Conservation (phyloP, 2,113 vertebrate genomes). For the Sinocyclocheilus maitianheensis region DNA sequence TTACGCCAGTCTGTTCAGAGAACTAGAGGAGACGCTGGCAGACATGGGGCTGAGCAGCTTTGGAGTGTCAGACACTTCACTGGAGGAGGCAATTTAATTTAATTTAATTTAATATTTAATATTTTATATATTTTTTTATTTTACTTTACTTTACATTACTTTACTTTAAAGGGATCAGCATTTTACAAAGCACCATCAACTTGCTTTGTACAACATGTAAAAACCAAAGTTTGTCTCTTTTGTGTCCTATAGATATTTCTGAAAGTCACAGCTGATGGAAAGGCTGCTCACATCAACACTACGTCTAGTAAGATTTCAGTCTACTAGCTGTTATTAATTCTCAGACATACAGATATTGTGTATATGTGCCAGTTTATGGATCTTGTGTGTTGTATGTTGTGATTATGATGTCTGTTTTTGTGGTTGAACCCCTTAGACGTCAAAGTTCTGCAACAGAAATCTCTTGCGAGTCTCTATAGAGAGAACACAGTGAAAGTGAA, state of each 20-base stretch:
- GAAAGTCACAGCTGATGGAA: slow-evolving; percentile 85
- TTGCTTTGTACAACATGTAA: not conserved
- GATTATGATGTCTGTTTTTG: slow-evolving; percentile 22
- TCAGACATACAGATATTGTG: not conserved
- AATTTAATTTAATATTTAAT: not conserved
- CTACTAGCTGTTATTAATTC: not conserved
- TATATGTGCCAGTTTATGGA: not conserved
- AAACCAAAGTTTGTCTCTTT: not conserved
- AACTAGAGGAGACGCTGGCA: slow-evolving; percentile 85
- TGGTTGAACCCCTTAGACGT: slow-evolving; percentile 62
- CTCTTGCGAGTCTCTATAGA: slow-evolving; percentile 67
- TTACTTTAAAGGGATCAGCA: not conserved
- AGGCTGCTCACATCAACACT: slow-evolving; percentile 69
- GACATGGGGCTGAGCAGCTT: slow-evolving; percentile 94
- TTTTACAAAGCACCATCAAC: not conserved
- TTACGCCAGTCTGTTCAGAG: slow-evolving; percentile 91
- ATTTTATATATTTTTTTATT: too few relatives aligned
- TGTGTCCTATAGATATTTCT: slow-evolving; percentile 84
- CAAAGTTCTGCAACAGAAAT: slow-evolving; percentile 67
- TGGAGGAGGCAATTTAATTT: slow-evolving; percentile 84
- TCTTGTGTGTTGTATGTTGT: slow-evolving; percentile 19
- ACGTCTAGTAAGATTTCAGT: slow-evolving; percentile 74
- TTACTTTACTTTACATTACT: too few relatives aligned
- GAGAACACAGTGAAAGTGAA: slow-evolving; percentile 68
- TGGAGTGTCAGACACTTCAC: slow-evolving; percentile 90